These are phyloP conservation scores for Poeciliopsis paucimaculata DNA, from an alignment of 2,797 vertebrate genomes.

Conservation along the genomic window DNA sequence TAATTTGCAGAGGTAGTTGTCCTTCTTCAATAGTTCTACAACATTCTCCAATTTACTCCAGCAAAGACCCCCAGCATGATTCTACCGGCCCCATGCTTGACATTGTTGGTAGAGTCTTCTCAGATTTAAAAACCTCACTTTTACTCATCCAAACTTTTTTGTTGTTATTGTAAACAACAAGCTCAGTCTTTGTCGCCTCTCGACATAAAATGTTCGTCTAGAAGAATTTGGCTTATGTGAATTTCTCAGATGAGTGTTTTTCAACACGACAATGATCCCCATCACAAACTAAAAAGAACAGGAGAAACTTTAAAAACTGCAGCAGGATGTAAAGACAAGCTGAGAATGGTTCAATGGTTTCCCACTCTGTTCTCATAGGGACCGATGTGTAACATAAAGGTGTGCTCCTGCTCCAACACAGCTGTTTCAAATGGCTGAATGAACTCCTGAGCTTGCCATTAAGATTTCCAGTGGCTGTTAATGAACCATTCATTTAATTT, in stretches of 20 bases:
- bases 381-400: background rate
- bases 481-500: background rate
- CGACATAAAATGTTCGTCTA: background rate
- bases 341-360: background rate
- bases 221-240: background rate
- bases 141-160: background rate
- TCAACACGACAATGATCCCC: background rate
- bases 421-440: background rate
- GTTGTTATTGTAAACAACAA: background rate
- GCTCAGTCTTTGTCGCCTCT: background rate
- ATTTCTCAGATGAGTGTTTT: background rate
- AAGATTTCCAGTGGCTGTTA: background rate
- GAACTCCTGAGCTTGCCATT: background rate
- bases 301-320: background rate
- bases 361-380: too few relatives aligned
- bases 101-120: background rate
- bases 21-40: background rate
- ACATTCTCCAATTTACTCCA: background rate
- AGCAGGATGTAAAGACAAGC: background rate
- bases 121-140: background rate
- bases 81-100: background rate
- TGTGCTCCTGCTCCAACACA: background rate
- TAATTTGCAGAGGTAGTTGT: background rate
- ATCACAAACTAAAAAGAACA: background rate
- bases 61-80: background rate